A percentile compares a stretch with the other conserved stretches of the same genome.
These are phyloP conservation scores for Oncorhynchus nerka DNA, from an alignment of 2,113 vertebrate species.

Conservation along the genomic window DNA sequence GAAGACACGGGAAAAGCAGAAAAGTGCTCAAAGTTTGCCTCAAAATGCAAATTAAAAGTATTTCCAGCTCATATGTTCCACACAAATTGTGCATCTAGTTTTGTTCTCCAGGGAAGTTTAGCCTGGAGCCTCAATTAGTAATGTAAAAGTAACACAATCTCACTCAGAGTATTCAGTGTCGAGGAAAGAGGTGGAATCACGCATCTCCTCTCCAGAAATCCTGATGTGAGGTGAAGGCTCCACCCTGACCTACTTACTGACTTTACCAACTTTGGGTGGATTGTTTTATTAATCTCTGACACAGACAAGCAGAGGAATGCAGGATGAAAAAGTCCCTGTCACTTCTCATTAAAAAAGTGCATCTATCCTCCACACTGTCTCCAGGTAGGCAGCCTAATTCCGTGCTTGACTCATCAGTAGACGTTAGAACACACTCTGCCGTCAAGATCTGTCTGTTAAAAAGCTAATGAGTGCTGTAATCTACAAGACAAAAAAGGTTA, in stretches of 20 bases:
- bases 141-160: neutral
- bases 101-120: neutral
- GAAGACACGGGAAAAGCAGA: neutral
- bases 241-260: conserved; percentile 32
- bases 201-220: neutral
- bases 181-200: neutral
- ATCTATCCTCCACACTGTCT: neutral
- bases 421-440: conserved; percentile 26
- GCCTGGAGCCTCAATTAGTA: neutral
- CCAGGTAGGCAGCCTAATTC: conserved; percentile 18
- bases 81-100: neutral
- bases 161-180: neutral
- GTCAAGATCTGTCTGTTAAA: conserved; percentile 51
- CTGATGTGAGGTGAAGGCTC: neutral
- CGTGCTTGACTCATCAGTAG: conserved; percentile 17
- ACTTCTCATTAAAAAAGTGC: neutral
- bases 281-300: conserved; percentile 35
- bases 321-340: neutral
- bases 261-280: conserved; percentile 23
- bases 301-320: neutral
- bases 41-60: neutral
- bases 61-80: neutral
- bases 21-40: neutral
- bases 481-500: conserved; percentile 48
- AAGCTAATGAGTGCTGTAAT: conserved; percentile 33